phyloP scores from a whole-genome alignment of 2,888 invertebrate species.

The Baronia brevicornis region DNA sequence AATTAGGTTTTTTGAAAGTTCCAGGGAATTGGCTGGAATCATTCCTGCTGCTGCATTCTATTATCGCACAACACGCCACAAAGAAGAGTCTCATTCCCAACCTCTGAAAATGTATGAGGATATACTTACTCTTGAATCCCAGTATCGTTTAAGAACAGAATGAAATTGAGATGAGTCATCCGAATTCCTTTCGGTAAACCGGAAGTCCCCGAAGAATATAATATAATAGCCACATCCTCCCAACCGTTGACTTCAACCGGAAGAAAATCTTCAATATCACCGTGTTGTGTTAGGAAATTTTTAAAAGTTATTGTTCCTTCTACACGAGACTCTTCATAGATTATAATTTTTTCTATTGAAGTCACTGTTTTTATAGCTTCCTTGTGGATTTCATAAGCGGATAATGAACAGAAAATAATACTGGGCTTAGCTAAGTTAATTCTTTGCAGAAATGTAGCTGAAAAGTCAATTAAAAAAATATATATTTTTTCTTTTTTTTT shows the following conservation, averaged over 20 bases:
- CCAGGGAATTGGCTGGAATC: too few relatives aligned
- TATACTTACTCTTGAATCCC: constrained; percentile 1
- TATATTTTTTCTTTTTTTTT: too few relatives aligned
- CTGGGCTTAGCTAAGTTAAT: constrained; percentile 25
- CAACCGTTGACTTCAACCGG: constrained; percentile 25
- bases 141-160: constrained; percentile 13
- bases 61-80: too few relatives aligned
- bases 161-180: constrained; percentile 25
- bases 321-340: constrained; percentile 20
- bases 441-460: constrained; percentile 26
- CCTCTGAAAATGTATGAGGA: neutral
- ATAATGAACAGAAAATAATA: constrained; percentile 27
- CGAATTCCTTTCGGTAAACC: constrained; percentile 32
- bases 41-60: too few relatives aligned
- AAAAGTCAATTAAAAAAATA: too few relatives aligned
- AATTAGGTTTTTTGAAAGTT: too few relatives aligned
- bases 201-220: constrained; percentile 34
- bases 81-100: too few relatives aligned
- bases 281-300: constrained; percentile 21
- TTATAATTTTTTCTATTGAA: constrained; percentile 18
- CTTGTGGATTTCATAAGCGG: constrained; percentile 20
- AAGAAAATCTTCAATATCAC: constrained; percentile 20
- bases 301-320: constrained; percentile 18
- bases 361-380: constrained; percentile 10
- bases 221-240: constrained; percentile 22